These are phyloP conservation scores for Eupithecia subfuscata DNA, from an alignment of 2,888 invertebrate species.

Conservation along the genomic window DNA sequence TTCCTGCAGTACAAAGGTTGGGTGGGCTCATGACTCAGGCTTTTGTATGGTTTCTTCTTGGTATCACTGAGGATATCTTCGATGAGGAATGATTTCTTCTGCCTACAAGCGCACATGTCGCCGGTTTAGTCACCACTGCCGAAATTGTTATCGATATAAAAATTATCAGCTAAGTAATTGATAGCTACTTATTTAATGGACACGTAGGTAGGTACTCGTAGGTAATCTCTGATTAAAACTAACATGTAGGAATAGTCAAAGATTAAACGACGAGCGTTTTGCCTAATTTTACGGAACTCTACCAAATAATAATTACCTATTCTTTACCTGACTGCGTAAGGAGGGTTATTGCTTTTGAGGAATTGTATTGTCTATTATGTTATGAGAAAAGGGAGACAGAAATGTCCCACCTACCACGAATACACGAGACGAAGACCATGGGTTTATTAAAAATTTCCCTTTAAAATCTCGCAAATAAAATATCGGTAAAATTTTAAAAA, in stretches of 20 bases:
- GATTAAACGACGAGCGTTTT: neutral
- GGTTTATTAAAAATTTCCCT: neutral
- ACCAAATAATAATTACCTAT: neutral
- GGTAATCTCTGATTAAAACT: constrained; percentile 50
- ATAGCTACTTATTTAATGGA: constrained; percentile 81
- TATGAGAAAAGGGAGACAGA: no score
- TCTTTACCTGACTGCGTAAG: neutral
- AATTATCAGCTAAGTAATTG: constrained; percentile 75
- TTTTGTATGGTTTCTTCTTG: constrained; percentile 62
- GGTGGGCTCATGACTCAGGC: constrained; percentile 62
- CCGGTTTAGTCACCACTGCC: constrained; percentile 66
- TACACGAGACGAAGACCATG: neutral
- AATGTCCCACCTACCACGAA: neutral
- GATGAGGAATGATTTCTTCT: constrained; percentile 75
- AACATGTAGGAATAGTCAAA: neutral
- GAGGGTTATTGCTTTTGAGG: neutral
- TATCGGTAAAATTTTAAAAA: no score
- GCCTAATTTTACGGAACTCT: constrained; percentile 7
- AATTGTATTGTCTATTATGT: neutral
- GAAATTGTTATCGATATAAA: constrained; percentile 68
- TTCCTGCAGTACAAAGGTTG: constrained; percentile 57
- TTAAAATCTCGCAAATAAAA: no score
- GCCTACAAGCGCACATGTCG: constrained; percentile 78
- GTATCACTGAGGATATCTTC: constrained; percentile 72
- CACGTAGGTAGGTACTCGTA: constrained; percentile 55